Evolutionary conservation across 2,113 vertebrate species (phyloP), one percentile per base, ranked within the genome.

Genomic region (Lophotis ruficrista): DNA sequence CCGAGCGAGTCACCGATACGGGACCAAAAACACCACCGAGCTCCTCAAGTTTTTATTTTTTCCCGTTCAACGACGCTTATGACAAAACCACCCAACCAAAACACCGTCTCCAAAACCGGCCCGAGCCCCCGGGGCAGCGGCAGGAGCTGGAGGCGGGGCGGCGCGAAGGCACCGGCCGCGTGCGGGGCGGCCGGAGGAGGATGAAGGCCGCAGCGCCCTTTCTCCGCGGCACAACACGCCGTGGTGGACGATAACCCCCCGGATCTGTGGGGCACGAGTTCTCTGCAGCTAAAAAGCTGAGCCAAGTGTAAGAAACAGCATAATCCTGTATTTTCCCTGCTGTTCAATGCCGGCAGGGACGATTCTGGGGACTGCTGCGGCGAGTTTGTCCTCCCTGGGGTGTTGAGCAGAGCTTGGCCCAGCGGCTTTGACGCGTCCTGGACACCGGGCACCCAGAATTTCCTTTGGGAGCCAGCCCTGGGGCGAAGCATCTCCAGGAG

Each of bases 1-100:
- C 47, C 0, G 5, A 93, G 89, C 62, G 22, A 70, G 72, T 91
- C 89, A 54, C 70, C 2, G 1, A 31, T 25, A 73, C 1, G 7
- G 75, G 53, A 43, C 82, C 94, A 81, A 96, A 96, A 96, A 95
- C 76, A 92, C 38, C 87, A 35, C 58, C 2, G 3, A 68, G 41
- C 76, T 33, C 94, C 92, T 92, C 2, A 1, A 70, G 62, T 21
- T 83, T 92, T 85, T 91, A 20, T 92, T 89, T 83, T 82, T 48
- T 62, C 41, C 81, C 3, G 2, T 82, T 89, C 75, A 9, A 15
- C 14, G 9, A 11, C 58, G 16, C 51, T 93, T 62, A 20, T 1
- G 41, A 89, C 58, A 66, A 79, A 95, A 93, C 62, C 62, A 58
- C 30, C 11, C 35, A 14, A 54, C 61, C 5, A 4, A 89, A 92